Percentiles rank a stretch among this genome's conserved stretches.
Evolutionary conservation across 2,888 invertebrate species (phyloP).

Genomic region (Drosophila dives): DNA sequence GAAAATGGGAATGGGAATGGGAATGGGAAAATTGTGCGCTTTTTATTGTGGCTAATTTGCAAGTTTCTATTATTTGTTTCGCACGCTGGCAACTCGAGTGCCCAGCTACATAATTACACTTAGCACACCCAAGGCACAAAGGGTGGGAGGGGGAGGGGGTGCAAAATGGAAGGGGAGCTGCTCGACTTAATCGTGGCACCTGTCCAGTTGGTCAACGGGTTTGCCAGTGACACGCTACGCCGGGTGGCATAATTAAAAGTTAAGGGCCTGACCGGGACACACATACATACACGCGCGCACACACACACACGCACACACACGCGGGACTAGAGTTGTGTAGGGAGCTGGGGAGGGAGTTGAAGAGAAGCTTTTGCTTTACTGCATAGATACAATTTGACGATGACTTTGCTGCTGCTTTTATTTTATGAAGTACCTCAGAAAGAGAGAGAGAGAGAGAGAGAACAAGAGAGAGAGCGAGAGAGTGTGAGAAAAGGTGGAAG

Average conservation of each 20-base stretch:
- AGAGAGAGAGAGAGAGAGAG: background rate
- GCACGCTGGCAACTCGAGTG: constrained; percentile 21
- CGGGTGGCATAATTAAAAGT: constrained; percentile 65
- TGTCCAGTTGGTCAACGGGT: constrained; percentile 47
- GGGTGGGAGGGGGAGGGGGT: too few species aligned
- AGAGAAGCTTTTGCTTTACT: background rate
- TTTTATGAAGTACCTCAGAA: constrained; percentile 38
- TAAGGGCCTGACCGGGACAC: constrained; percentile 57
- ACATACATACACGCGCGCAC: constrained; percentile 6
- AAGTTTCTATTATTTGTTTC: constrained; percentile 31
- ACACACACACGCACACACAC: constrained; percentile 1
- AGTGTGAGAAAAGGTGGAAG: background rate
- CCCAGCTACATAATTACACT: constrained; percentile 44
- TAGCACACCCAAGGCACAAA: background rate
- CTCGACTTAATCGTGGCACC: constrained; percentile 60
- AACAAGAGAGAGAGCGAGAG: background rate
- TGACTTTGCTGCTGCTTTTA: constrained; percentile 29
- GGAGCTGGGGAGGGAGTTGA: background rate
- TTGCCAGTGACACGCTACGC: constrained; percentile 40
- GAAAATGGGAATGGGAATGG: background rate
- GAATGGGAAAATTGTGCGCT: background rate
- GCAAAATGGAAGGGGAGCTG: constrained; percentile 6
- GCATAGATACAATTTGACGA: constrained; percentile 6
- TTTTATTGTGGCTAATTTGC: constrained; percentile 6
- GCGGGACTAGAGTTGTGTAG: background rate